These are phyloP conservation scores for Sclerodermus sp. DNA, from an alignment of 2,888 invertebrate species.

Conservation along the genomic window DNA sequence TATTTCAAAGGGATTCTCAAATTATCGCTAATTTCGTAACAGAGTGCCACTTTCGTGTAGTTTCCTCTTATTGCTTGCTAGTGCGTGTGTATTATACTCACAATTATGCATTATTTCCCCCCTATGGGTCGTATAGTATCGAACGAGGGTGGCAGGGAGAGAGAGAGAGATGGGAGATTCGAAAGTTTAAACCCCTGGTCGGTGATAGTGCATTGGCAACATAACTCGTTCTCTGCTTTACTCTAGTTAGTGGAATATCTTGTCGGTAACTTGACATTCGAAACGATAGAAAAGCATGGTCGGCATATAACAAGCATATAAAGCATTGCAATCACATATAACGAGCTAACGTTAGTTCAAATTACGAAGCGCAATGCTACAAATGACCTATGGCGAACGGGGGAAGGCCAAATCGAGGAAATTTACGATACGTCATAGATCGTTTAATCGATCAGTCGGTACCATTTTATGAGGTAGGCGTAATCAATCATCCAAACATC, in stretches of 20 bases:
- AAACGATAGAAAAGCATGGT: constrained; percentile 4
- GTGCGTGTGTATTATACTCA: background rate
- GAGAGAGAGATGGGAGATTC: too few relatives aligned
- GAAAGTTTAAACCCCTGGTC: constrained; percentile 11
- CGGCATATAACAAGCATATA: too few relatives aligned
- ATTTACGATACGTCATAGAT: too few relatives aligned
- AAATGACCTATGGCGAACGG: too few relatives aligned
- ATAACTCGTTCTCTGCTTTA: constrained; percentile 14
- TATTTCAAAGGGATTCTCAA: too few relatives aligned
- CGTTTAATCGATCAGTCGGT: constrained; percentile 25
- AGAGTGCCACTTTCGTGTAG: too few relatives aligned
- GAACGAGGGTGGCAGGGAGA: background rate
- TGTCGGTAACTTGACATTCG: constrained; percentile 11
- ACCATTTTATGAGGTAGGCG: constrained; percentile 18
- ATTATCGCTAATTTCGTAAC: too few relatives aligned
- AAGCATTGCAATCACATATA: too few relatives aligned
- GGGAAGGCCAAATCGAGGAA: too few relatives aligned
- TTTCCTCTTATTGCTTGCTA: too few relatives aligned
- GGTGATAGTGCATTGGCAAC: constrained; percentile 16
- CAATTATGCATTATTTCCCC: background rate
- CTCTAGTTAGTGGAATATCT: constrained; percentile 10
- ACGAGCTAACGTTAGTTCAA: too few relatives aligned
- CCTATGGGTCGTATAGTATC: background rate
- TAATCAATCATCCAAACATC: constrained; percentile 32
- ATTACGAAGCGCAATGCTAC: too few relatives aligned